A percentile compares a stretch with the other conserved stretches of the same genome.
Conservation (phyloP, 2,797 vertebrate species). For the Amblyopsis hoosieri region DNA sequence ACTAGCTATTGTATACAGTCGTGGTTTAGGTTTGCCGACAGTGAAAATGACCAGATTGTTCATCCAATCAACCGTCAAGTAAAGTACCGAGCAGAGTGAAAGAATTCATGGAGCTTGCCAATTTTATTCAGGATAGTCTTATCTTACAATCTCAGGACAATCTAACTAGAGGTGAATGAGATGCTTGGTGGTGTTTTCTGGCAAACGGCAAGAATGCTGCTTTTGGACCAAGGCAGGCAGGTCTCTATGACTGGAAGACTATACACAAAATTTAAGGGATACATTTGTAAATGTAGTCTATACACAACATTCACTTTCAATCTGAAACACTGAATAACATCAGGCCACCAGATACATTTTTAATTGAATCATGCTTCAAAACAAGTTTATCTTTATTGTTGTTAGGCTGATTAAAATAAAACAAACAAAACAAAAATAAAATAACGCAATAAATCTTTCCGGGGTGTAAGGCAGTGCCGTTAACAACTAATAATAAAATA, state of each 20-base stretch:
- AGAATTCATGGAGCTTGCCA: too few relatives aligned
- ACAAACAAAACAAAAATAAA: conserved; percentile 12
- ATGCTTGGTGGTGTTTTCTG: not conserved
- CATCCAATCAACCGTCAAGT: too few relatives aligned
- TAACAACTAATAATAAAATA: conserved; percentile 50
- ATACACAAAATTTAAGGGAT: not conserved
- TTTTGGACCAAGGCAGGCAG: not conserved
- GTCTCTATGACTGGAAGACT: not conserved
- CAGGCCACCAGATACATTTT: conserved; percentile 19
- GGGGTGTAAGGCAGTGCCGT: conserved; percentile 51
- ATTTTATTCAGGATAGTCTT: too few relatives aligned
- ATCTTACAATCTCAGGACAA: too few relatives aligned
- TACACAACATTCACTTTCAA: not conserved
- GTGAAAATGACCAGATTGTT: too few relatives aligned
- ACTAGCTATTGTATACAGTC: too few relatives aligned
- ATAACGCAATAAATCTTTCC: conserved; percentile 43
- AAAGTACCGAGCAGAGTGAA: too few relatives aligned
- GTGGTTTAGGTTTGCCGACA: too few relatives aligned
- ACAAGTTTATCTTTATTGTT: conserved; percentile 27
- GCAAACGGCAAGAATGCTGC: not conserved
- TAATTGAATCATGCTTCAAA: conserved; percentile 30
- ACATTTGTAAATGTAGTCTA: too few relatives aligned
- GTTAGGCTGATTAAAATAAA: conserved; percentile 29
- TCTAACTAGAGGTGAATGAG: not conserved
- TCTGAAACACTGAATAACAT: conserved; percentile 25